Conservation (phyloP, 2,113 vertebrate genomes). For the Sinocyclocheilus anshuiensis region DNA sequence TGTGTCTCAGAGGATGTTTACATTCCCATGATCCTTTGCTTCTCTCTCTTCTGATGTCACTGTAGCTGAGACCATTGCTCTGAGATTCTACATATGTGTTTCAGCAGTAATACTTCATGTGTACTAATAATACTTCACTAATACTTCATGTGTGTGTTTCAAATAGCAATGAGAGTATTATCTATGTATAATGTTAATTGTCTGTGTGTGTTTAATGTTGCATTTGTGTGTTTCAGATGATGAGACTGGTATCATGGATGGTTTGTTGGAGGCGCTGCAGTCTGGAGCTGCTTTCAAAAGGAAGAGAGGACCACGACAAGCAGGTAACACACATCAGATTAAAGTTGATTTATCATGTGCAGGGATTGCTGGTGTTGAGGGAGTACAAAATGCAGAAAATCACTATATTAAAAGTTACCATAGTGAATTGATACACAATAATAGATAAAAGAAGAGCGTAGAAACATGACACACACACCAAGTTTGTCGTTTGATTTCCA, state of each 20-base stretch:
- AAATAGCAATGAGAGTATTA: neutral
- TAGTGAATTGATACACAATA: neutral
- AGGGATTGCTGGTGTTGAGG: neutral
- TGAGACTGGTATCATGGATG: constrained; percentile 82
- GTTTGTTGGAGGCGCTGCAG: constrained; percentile 79
- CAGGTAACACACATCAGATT: constrained; percentile 65
- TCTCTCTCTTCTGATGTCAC: neutral
- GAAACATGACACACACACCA: neutral
- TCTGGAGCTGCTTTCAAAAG: constrained; percentile 79
- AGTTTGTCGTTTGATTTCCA: neutral
- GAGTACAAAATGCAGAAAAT: neutral
- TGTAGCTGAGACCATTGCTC: neutral
- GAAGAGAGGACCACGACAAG: constrained; percentile 81
- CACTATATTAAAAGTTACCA: no score
- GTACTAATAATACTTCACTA: no score
- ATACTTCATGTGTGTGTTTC: neutral
- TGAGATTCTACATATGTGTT: neutral
- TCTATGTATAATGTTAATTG: constrained; percentile 15
- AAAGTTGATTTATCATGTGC: neutral
- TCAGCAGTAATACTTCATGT: neutral
- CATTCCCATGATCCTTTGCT: constrained; percentile 27
- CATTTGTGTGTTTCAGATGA: constrained; percentile 70
- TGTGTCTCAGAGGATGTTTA: neutral
- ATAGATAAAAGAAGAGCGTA: neutral
- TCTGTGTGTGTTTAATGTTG: constrained; percentile 19